These are phyloP conservation scores for Burhinus oedicnemus DNA, from an alignment of 2,113 vertebrate species.

Conservation along the genomic window DNA sequence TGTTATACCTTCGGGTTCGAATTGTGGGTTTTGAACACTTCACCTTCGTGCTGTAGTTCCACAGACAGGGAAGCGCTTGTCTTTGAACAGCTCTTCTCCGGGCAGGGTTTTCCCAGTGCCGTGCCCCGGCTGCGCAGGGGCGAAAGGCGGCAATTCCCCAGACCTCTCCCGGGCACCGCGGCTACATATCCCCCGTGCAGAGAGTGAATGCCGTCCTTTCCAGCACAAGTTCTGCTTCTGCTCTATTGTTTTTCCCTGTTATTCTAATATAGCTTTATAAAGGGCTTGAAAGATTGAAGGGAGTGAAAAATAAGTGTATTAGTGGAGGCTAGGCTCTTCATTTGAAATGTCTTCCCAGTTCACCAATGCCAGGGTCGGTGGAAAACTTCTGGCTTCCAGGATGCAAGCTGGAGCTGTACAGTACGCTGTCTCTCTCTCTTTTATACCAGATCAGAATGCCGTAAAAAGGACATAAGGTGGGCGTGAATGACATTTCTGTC, in stretches of 20 bases:
- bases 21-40: neutral
- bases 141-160: neutral
- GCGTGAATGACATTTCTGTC: neutral
- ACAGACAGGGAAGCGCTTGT: neutral
- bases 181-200: too few species aligned
- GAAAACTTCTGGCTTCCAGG: constrained; percentile 8
- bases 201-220: neutral
- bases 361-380: neutral
- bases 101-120: neutral
- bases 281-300: neutral
- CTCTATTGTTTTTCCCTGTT: neutral
- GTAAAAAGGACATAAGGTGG: neutral
- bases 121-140: neutral
- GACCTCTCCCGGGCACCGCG: neutral
- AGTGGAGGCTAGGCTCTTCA: neutral
- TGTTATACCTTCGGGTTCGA: neutral
- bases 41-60: neutral
- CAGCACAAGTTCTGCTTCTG: neutral
- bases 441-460: neutral
- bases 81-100: neutral
- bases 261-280: neutral
- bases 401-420: neutral
- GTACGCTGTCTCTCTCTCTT: neutral
- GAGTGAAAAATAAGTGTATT: neutral
- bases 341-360: neutral